phyloP scores from a whole-genome alignment of 2,797 vertebrate genomes.

The Octomys mimax region DNA sequence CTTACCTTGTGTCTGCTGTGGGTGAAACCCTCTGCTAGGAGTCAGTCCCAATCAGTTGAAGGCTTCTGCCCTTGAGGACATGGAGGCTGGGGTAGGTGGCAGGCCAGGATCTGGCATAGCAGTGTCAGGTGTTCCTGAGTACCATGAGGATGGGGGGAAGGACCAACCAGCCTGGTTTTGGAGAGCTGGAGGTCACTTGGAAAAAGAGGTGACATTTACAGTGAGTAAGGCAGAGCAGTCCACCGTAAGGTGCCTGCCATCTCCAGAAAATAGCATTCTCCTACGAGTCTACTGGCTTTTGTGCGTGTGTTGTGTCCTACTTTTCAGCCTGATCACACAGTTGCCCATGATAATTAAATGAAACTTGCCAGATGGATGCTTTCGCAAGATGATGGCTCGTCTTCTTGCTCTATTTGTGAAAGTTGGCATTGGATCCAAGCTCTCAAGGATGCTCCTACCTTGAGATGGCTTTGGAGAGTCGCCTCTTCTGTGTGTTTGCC shows the following conservation, averaged over 20 bases:
- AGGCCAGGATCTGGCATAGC: neutral
- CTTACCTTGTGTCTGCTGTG: neutral
- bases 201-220: constrained; percentile 33
- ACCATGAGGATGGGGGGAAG: neutral
- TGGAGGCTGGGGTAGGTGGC: neutral
- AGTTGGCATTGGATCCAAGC: constrained; percentile 75
- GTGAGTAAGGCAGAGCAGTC: constrained; percentile 34
- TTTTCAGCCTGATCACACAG: constrained; percentile 78
- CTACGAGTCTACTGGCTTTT: constrained; percentile 53
- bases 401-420: constrained; percentile 85
- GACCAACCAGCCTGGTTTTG: neutral
- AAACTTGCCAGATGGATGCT: constrained; percentile 83
- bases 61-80: neutral
- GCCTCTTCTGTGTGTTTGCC: constrained; percentile 30
- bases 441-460: constrained; percentile 81
- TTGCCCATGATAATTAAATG: constrained; percentile 84
- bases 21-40: neutral
- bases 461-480: constrained; percentile 76
- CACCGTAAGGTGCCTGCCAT: neutral
- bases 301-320: constrained; percentile 19
- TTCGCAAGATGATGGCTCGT: constrained; percentile 71
- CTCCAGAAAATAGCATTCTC: constrained; percentile 36
- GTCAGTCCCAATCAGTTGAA: neutral
- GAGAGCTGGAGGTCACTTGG: constrained; percentile 28
- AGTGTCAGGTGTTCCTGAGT: neutral